These are phyloP conservation scores for Selenia dentaria DNA, from an alignment of 2,888 invertebrate species.

Conservation along the genomic window DNA sequence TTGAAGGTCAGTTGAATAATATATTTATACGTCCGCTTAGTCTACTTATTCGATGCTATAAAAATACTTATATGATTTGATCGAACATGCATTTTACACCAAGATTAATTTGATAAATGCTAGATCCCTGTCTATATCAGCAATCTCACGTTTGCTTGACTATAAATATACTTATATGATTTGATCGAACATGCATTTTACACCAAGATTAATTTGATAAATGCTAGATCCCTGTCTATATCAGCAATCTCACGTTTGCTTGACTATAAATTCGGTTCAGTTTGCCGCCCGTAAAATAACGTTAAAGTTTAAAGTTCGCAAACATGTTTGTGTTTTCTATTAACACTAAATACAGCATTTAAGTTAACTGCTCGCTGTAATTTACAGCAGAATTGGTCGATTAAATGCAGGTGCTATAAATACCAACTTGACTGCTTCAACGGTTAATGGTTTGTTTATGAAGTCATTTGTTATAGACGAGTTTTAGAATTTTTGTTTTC, in stretches of 20 bases:
- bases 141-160: conserved; percentile 8
- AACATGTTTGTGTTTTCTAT: conserved; percentile 24
- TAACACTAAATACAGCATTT: conserved; percentile 18
- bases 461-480: background rate
- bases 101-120: too few species aligned
- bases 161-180: too few species aligned
- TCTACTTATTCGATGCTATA: too few species aligned
- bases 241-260: conserved; percentile 9
- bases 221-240: conserved; percentile 2
- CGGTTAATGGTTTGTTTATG: background rate
- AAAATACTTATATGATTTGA: too few species aligned
- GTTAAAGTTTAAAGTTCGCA: conserved; percentile 7
- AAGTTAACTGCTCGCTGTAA: conserved; percentile 12
- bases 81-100: too few species aligned
- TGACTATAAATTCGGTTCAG: conserved; percentile 11
- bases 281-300: conserved; percentile 7
- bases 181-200: too few species aligned
- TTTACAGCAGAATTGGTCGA: conserved; percentile 14
- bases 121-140: conserved; percentile 2
- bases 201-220: too few species aligned
- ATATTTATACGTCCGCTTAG: too few species aligned
- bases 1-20: too few species aligned
- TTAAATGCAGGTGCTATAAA: conserved; percentile 14
- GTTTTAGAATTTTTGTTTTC: background rate
- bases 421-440: background rate